phyloP scores from a whole-genome alignment of 2,113 vertebrate species.

The Cettia cetti region DNA sequence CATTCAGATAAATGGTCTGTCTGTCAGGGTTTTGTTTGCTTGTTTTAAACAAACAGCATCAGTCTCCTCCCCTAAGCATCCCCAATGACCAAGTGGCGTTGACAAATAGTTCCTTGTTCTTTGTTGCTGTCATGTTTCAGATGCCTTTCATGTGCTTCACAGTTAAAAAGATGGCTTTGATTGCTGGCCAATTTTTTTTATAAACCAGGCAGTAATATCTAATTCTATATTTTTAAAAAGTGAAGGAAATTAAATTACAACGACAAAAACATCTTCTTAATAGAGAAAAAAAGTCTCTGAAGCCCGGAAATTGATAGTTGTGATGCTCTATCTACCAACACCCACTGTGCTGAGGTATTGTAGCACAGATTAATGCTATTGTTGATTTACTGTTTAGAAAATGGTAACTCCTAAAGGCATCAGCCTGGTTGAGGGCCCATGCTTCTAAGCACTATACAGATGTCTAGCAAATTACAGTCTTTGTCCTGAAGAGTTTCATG shows the following conservation, averaged over 20 bases:
- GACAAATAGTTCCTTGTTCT: slow-evolving; percentile 60
- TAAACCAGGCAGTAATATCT: slow-evolving; percentile 28
- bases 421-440: background rate
- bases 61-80: slow-evolving; percentile 56
- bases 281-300: background rate
- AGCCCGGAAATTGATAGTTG: slow-evolving; percentile 12
- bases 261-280: background rate
- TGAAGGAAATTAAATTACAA: slow-evolving; percentile 49
- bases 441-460: background rate
- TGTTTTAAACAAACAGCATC: slow-evolving; percentile 56
- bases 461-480: background rate
- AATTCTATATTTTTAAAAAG: slow-evolving; percentile 31
- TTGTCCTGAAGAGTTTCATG: background rate
- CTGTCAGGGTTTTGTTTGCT: slow-evolving; percentile 62
- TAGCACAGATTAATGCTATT: background rate
- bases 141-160: slow-evolving; percentile 44
- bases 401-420: background rate
- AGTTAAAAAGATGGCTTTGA: slow-evolving; percentile 51
- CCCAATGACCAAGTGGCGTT: slow-evolving; percentile 16
- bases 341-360: background rate
- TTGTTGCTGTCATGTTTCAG: slow-evolving; percentile 32
- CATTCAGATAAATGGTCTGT: slow-evolving; percentile 55
- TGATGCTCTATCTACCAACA: background rate
- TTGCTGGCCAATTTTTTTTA: slow-evolving; percentile 14
- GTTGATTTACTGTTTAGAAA: slow-evolving; percentile 21